Evolutionary conservation across 2,888 invertebrate species (phyloP).

Genomic region (Linnaemya tessellans): DNA sequence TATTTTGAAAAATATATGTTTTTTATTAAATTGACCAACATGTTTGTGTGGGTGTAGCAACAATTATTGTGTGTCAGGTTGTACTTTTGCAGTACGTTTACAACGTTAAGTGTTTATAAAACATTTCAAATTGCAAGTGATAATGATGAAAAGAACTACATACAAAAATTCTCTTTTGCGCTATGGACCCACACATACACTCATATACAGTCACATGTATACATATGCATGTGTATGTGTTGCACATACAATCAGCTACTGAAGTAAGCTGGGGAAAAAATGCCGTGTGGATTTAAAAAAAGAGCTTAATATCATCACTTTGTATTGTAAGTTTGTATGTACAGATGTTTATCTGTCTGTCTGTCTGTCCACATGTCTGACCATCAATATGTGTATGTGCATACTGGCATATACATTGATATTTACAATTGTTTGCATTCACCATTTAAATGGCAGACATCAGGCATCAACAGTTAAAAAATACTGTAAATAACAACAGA

Average conservation of each 20-base stretch:
- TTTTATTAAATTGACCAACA: background rate
- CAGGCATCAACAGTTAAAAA: constrained; percentile 71
- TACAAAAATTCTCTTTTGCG: constrained; percentile 53
- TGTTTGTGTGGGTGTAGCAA: constrained; percentile 33
- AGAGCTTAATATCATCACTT: constrained; percentile 62
- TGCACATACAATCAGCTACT: background rate
- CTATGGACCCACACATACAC: background rate
- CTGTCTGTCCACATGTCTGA: constrained; percentile 45
- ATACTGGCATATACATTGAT: constrained; percentile 1
- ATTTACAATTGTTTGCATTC: constrained; percentile 60
- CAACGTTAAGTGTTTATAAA: constrained; percentile 62
- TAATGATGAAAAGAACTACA: constrained; percentile 70
- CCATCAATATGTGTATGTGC: constrained; percentile 36
- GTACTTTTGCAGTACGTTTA: constrained; percentile 27
- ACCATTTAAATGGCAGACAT: constrained; percentile 70
- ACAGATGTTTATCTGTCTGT: constrained; percentile 36
- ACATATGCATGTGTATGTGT: too few relatives aligned
- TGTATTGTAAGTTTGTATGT: constrained; percentile 13
- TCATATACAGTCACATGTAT: too few relatives aligned
- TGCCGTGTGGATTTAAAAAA: constrained; percentile 20
- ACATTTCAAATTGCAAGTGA: constrained; percentile 65
- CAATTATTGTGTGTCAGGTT: background rate
- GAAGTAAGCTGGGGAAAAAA: constrained; percentile 21
- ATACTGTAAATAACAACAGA: constrained; percentile 63
- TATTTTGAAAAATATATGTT: too few relatives aligned